Evolutionary conservation across 2,797 vertebrate species (phyloP), one percentile per base, ranked within the genome.

Genomic region (Toxotes lorentzi): DNA sequence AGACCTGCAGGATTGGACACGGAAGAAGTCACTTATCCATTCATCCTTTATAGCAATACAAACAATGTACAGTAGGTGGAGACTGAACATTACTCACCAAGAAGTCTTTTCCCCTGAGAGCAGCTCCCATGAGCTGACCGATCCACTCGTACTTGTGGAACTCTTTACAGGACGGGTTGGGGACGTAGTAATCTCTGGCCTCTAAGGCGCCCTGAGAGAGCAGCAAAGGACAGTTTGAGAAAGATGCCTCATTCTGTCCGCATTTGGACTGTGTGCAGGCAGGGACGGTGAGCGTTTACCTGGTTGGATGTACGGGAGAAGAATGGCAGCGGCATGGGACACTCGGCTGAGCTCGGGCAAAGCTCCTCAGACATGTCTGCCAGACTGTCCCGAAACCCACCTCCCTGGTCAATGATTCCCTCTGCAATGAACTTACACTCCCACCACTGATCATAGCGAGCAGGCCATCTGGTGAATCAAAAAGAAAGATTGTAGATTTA

Each of bases 351-450:
- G 90, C 97, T 97, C 73, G 98, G 98, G 79, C 98, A 99, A 35
- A 99, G 94, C 90, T 99, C 98, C 91, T 99, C 98, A 0, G 98
- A 99, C 96, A 99, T 98, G 93, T 99, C 98, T 0, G 98, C 97
- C 81, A 99, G 94, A 87, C 98, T 99, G 91, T 99, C 98, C 66
- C 98, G 95, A 90, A 99, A 99, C 41, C 98, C 98, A 0, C 98
- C 98, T 45, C 98, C 98, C 95, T 99, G 98, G 89, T 99, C 98
- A 3, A 99, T 99, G 93, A 99, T 99, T 81, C 98, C 98, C 91
- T 99, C 98, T 2, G 98, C 97, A 16, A 99, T 98, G 93, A 99
- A 99, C 90, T 99, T 99, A 88, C 98, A 99, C 51, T 99, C 98
- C 98, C 98, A 99, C 98, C 98, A 99, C 91, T 99, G 98, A 92